A percentile compares a stretch with the other conserved stretches of the same genome.
Evolutionary conservation across 2,113 vertebrate genomes (phyloP).

Genomic region (Chrysemys picta): DNA sequence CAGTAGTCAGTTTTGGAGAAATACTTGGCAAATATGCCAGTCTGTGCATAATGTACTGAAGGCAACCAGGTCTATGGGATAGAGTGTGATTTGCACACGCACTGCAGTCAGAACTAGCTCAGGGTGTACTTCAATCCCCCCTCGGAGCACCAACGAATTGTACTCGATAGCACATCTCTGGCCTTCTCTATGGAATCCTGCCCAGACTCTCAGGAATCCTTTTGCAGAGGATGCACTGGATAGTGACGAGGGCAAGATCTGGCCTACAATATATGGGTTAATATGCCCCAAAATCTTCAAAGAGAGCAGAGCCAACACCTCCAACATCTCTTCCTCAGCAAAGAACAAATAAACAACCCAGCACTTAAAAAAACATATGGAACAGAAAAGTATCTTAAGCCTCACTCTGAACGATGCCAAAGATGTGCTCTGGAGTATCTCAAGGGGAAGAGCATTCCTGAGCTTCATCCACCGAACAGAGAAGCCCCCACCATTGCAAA

Average conservation of each 20-base stretch:
- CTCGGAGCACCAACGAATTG: neutral
- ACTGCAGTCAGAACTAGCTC: neutral
- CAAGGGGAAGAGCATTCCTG: neutral
- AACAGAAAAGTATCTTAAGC: neutral
- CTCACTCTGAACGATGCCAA: neutral
- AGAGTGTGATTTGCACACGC: neutral
- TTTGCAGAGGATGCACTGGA: rapidly evolving
- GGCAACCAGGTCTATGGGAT: neutral
- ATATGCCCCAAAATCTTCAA: neutral
- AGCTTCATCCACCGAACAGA: neutral
- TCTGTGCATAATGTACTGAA: neutral
- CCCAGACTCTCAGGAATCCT: neutral
- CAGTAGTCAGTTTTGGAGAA: neutral
- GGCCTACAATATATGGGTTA: neutral
- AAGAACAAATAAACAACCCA: neutral
- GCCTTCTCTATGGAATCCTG: neutral
- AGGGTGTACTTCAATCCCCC: neutral
- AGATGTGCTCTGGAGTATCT: neutral
- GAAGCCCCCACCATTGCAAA: neutral
- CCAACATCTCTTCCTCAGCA: neutral
- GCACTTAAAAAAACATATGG: neutral
- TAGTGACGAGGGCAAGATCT: neutral
- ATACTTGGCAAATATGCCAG: neutral
- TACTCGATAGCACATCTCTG: neutral
- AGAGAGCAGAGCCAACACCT: neutral